Base-by-base conservation (phyloP, 1,140 invertebrate species). In the Glomeris maerens region DNA sequence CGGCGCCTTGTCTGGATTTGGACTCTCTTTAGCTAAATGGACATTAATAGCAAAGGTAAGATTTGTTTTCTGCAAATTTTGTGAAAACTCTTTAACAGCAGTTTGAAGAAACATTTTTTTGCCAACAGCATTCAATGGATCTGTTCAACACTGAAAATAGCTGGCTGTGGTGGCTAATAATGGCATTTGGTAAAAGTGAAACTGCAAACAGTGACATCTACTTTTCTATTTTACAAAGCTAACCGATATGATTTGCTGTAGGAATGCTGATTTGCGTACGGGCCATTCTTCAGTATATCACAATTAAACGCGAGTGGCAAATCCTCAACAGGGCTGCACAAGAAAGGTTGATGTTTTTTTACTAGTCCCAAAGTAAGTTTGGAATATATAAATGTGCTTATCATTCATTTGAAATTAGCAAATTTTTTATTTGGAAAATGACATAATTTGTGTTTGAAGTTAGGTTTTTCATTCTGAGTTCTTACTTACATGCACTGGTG, bases 11-110 rank as follows among this genome's bases (percentile, higher is more conserved):
- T 84, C 89, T 50, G 89, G 90, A 36, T 90, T 94, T 63, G 90
- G 89, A 3, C 71, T 94, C 4, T 92, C 87, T 7, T 72, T 93
- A 54, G 85, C 87, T 53, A 93, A 94, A 71, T 93, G 89, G 90
- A 91, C 87, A 22, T 74, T 90, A 38, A 92, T 93, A 61, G 86
- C 92, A 2, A 91, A 91, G 67, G 66, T 67, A 55, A 46, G 55
- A 7, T 3, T 21, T 42, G 20, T 10, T 21, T 25, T 21, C 25
- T 42, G 10, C 40, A 42, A 42, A 42, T 17, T 36, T 13, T 17
- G 40, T 42, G 17, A 17, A 5, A 42, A 21, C 5, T 21, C 25
- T 42, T 5, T 21, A 36, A 17, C 17, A 13, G 31, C 17, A 17
- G 31, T 36, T 36, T 36, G 17, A 36, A 36, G 17, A 10, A 10